These are phyloP conservation scores for Streptopelia turtur DNA, from an alignment of 2,797 vertebrate species.

Conservation along the genomic window DNA sequence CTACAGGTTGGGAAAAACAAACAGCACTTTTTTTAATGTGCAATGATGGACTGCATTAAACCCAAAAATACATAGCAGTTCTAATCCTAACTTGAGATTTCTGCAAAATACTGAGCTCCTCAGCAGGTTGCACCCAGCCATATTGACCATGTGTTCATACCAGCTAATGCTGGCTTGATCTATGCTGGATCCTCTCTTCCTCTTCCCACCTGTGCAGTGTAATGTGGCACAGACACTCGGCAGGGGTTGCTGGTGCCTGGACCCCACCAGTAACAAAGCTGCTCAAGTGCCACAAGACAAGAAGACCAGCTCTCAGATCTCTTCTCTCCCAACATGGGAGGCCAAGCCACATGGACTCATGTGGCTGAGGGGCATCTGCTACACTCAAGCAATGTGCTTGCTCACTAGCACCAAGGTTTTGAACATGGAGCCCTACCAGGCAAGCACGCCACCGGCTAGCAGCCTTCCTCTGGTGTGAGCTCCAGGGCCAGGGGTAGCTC, in stretches of 20 bases:
- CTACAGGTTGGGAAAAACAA: neutral
- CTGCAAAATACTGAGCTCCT: rapidly evolving
- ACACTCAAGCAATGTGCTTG: neutral
- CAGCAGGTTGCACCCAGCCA: neutral
- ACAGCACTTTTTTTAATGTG: neutral
- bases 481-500: neutral
- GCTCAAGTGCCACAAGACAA: neutral
- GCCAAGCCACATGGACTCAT: neutral
- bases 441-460: neutral
- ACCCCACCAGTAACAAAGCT: neutral
- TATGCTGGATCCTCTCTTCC: neutral
- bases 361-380: neutral
- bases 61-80: neutral
- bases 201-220: neutral
- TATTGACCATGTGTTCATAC: neutral
- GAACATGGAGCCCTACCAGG: neutral
- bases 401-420: neutral
- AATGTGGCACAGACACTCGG: neutral
- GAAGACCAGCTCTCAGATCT: neutral
- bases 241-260: rapidly evolving
- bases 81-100: neutral
- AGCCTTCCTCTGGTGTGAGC: neutral
- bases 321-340: neutral
- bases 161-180: neutral
- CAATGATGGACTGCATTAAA: neutral